Base-by-base conservation (phyloP, 2,888 invertebrate species). In the Agrotis exclamationis region DNA sequence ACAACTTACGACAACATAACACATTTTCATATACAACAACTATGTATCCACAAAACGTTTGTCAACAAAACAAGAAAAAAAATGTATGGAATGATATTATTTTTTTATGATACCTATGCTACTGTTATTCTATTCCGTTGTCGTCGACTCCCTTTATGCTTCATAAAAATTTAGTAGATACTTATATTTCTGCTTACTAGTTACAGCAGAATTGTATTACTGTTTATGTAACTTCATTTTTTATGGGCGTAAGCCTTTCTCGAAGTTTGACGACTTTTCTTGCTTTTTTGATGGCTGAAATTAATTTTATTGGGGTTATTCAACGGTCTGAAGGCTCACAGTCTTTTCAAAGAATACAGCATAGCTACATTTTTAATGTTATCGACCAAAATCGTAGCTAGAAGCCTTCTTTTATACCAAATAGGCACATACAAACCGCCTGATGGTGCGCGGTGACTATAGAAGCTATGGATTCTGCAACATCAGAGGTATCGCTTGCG, bases 151-250 rank as follows among this genome's bases (percentile, higher is more conserved):
- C 66, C 76, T 89, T 89, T 89, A 90, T 89, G 89, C 75, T 80
- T 87, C 90, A 89, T 90, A 90, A 90, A 90, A 90, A 89, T 87
- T 87, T 88, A 89, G 85, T 88, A 84, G 82, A 82, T 85, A 86
- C 89, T 90, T 89, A 87, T 87, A 85, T 85, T 86, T 85, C 80
- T 85, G 86, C 89, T 88, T 87, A 83, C 84, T 84, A 79, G 75
- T 85, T 86, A 84, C 74, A 88, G 87, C 86, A 87, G 85, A 85
- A 85, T 87, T 87, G 85, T 87, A 82, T 87, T 82, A 79, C 85
- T 86, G 85, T 87, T 84, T 85, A 85, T 86, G 82, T 82, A 70
- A 79, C 74, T 83, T 80, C 85, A 83, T 85, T 86, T 87, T 86
- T 86, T 86, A 83, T 72, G 53, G 4, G 18, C n/a, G 64, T 59